Evolutionary conservation across 2,888 invertebrate genomes (phyloP), one percentile per base, ranked within the genome.

Genomic region (Camptogramma bilineatum): DNA sequence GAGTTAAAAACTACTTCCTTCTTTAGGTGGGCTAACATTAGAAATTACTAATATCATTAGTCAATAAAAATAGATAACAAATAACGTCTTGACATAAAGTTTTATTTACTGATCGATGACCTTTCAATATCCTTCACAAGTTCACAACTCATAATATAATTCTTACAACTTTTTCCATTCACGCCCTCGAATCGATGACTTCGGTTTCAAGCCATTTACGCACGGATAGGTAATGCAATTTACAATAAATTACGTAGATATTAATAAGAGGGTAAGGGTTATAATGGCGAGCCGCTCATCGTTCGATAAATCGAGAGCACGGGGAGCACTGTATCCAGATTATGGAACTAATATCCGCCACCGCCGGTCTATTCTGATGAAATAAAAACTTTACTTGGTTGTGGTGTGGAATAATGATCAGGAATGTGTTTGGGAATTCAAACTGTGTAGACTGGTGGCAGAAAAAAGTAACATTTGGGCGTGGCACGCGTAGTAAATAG

Each of bases 181-280:
- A 19, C 13, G 17, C 47, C 39, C 18, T 50, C 34, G 58, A 58
- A 54, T 58, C 52, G 52, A 58, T 54, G 46, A 52, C n/a, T 50
- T 53, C 46, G 16, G 34, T 57, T 59, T 63, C 54, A 68, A 59
- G 56, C 51, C 47, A 28, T 47, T 85, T 83, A 86, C 84, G 86
- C 86, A 84, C 84, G 83, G 79, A 76, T 82, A 84, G 84, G 84
- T 84, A 90, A 91, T 91, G 92, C 90, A 92, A 93, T 92, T 91
- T 93, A 91, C 92, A 93, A 92, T 93, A 93, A 93, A 93, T 93
- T 93, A 92, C 87, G 86, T 84, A 86, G 92, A 90, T 92, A 93
- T 93, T 93, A 93, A 92, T 92, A 92, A 91, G 90, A 86, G 83
- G 84, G 66, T 90, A 91, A 91, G 90, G 91, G 92, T 91, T 91